Conservation (phyloP, 2,888 invertebrate genomes). For the Monoplex corrugatus region DNA sequence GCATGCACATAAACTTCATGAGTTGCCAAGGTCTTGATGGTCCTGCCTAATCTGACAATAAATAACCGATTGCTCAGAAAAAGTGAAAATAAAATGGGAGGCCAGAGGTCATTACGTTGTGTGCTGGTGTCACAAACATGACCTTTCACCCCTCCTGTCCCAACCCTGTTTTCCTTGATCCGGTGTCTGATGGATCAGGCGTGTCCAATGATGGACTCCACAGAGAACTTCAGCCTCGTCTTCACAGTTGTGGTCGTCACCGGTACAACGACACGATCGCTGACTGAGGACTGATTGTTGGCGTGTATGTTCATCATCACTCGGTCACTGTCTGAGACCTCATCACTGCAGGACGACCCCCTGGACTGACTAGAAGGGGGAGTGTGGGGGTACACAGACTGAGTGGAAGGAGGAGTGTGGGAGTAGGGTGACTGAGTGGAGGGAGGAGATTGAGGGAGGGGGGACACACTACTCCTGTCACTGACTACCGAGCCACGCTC, state of each 20-base stretch:
- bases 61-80: too few relatives aligned
- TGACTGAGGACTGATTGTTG: neutral
- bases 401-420: conserved; percentile 50
- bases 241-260: conserved; percentile 13
- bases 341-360: conserved; percentile 47
- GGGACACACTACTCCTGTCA: conserved; percentile 19
- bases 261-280: neutral
- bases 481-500: neutral
- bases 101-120: too few relatives aligned
- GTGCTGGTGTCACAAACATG: too few relatives aligned
- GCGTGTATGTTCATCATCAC: neutral
- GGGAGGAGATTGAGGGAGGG: neutral
- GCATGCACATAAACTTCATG: too few relatives aligned
- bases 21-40: too few relatives aligned
- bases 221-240: conserved; percentile 65
- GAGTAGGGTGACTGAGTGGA: neutral
- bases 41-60: too few relatives aligned
- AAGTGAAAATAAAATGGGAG: too few relatives aligned
- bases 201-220: conserved; percentile 66
- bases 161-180: neutral
- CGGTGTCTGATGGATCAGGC: neutral
- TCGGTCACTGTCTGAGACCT: conserved; percentile 20
- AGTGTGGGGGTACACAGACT: conserved; percentile 24
- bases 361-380: conserved; percentile 14
- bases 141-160: too few relatives aligned